These are phyloP conservation scores for Monomorium pharaonis DNA, from an alignment of 1,140 invertebrate species.

Conservation along the genomic window DNA sequence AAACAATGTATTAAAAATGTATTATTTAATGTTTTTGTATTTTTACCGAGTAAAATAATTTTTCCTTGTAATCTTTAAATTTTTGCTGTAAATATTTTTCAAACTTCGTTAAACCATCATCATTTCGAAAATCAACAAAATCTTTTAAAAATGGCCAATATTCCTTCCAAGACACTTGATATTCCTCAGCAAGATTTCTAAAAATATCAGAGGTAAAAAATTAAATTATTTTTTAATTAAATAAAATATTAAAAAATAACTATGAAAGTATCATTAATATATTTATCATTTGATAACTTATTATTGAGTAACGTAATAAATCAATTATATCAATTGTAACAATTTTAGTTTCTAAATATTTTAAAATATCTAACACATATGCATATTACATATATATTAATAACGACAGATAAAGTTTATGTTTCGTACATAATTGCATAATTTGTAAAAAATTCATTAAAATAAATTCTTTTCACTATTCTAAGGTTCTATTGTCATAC, in stretches of 20 bases:
- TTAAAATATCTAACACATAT: not conserved
- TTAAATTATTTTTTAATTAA: not conserved
- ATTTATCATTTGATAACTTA: not conserved
- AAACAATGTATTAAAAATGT: not conserved
- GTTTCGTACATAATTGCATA: too few species aligned
- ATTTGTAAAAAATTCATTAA: too few species aligned
- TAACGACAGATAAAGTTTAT: too few species aligned
- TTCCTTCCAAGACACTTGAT: conserved; percentile 94
- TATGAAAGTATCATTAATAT: not conserved
- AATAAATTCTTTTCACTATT: too few species aligned
- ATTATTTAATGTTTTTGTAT: conserved; percentile 31
- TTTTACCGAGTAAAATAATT: conserved; percentile 54
- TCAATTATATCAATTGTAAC: not conserved
- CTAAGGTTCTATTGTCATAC: too few species aligned
- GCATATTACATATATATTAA: not conserved
- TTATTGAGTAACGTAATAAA: not conserved
- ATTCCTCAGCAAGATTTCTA: conserved; percentile 88
- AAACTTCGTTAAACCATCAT: conserved; percentile 89
- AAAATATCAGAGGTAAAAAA: conserved; percentile 31
- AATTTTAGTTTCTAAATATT: not conserved
- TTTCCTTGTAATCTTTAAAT: conserved; percentile 67
- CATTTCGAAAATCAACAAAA: conserved; percentile 90
- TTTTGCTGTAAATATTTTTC: conserved; percentile 90
- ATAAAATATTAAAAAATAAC: not conserved
- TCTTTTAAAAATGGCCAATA: conserved; percentile 95